Evolutionary conservation across 2,797 vertebrate genomes (phyloP).

Genomic region (Squalus acanthias): DNA sequence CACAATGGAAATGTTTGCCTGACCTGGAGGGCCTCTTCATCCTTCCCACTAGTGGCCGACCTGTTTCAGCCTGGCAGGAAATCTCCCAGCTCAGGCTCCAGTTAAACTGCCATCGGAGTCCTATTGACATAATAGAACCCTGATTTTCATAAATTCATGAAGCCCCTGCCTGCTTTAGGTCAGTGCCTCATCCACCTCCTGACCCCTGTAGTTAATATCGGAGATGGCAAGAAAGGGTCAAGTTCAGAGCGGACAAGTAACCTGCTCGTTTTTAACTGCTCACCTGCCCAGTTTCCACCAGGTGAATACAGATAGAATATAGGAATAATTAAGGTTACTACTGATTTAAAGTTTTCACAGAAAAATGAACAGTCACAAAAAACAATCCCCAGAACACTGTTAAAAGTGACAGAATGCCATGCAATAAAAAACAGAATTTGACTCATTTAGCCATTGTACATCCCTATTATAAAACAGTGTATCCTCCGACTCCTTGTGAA

Average conservation of each 20-base stretch:
- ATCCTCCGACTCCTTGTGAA: too few species aligned
- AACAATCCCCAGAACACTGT: background rate
- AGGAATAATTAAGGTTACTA: background rate
- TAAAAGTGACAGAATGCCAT: background rate
- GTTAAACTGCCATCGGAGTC: background rate
- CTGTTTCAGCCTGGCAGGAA: background rate
- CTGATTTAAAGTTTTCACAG: background rate
- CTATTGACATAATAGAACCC: background rate
- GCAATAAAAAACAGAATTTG: background rate
- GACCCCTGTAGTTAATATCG: background rate
- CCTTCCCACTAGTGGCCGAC: background rate
- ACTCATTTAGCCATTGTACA: too few species aligned
- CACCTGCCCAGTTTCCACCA: background rate
- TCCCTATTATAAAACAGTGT: too few species aligned
- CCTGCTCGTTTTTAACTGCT: background rate
- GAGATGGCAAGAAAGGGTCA: background rate
- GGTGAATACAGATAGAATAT: background rate
- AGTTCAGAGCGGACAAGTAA: background rate
- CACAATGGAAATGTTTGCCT: background rate
- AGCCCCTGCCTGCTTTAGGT: background rate
- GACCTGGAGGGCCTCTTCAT: background rate
- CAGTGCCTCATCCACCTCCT: background rate
- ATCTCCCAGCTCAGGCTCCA: background rate
- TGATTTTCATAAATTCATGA: background rate
- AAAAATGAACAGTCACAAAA: background rate